A percentile compares a stretch with the other conserved stretches of the same genome.
Evolutionary conservation across 2,113 vertebrate species (phyloP).

Genomic region (Motacilla tschutschensis): DNA sequence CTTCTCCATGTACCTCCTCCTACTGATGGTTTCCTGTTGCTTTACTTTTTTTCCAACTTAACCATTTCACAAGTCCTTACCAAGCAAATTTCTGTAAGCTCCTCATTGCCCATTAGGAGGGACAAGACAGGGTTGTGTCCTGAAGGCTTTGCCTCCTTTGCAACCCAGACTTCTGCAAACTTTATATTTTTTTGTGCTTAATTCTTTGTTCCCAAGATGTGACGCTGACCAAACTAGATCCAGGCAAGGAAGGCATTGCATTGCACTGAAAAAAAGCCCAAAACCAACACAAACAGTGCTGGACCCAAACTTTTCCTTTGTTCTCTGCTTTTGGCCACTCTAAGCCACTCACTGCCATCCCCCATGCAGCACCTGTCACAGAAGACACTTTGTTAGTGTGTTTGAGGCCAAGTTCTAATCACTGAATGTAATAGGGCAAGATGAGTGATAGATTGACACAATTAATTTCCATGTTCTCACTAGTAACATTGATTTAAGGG

Average conservation of each 20-base stretch:
- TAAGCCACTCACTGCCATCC: neutral
- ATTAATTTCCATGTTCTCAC: slow-evolving; percentile 53
- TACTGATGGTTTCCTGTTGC: neutral
- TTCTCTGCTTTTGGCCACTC: neutral
- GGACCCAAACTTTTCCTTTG: neutral
- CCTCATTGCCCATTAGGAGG: neutral
- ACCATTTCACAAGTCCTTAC: neutral
- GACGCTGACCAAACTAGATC: neutral
- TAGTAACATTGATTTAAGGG: slow-evolving; percentile 28
- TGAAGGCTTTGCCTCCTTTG: neutral
- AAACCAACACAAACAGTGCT: neutral
- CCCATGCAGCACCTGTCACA: neutral
- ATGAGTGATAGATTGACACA: slow-evolving; percentile 58
- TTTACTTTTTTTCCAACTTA: neutral
- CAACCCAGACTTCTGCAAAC: neutral
- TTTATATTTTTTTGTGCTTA: neutral
- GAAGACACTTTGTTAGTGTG: slow-evolving; percentile 25
- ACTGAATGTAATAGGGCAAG: slow-evolving; percentile 28
- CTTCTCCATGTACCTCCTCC: neutral
- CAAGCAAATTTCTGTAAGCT: neutral
- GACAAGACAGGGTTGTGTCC: neutral
- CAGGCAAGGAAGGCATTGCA: neutral
- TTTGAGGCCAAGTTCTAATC: slow-evolving; percentile 29
- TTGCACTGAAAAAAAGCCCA: neutral
- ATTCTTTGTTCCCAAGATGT: neutral